Evolutionary conservation across 2,888 invertebrate genomes (phyloP).

Genomic region (Platycnemis pennipes): DNA sequence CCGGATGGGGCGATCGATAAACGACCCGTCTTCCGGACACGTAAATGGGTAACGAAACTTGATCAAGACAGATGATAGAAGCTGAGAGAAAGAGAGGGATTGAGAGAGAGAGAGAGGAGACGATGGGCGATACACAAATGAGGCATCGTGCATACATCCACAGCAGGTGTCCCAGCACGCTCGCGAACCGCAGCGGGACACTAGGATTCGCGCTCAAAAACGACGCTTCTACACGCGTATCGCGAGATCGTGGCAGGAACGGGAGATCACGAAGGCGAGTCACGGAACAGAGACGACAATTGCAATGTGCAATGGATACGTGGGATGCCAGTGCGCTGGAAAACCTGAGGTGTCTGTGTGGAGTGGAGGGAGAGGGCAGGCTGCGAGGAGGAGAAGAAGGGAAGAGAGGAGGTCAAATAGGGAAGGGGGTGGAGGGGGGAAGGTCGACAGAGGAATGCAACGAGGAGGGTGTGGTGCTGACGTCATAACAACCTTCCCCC

Average conservation of each 20-base stretch:
- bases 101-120: background rate
- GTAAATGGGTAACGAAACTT: too few species aligned
- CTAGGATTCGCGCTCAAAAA: background rate
- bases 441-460: background rate
- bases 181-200: slow-evolving; percentile 4
- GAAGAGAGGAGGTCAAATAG: background rate
- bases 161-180: background rate
- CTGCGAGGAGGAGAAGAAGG: background rate
- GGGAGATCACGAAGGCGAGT: slow-evolving; percentile 11
- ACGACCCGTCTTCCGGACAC: background rate
- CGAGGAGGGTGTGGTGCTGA: background rate
- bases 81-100: background rate
- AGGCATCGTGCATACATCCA: background rate
- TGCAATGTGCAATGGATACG: slow-evolving; percentile 58
- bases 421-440: background rate
- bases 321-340: background rate
- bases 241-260: background rate
- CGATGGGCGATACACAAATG: background rate
- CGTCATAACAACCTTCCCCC: too few species aligned
- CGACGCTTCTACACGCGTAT: background rate
- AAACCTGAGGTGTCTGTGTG: background rate
- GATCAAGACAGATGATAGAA: background rate
- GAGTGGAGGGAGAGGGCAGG: background rate
- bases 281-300: slow-evolving; percentile 40
- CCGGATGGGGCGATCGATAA: background rate